These are phyloP conservation scores for Pygoscelis antarcticus DNA, from an alignment of 2,113 vertebrate species.

Conservation along the genomic window DNA sequence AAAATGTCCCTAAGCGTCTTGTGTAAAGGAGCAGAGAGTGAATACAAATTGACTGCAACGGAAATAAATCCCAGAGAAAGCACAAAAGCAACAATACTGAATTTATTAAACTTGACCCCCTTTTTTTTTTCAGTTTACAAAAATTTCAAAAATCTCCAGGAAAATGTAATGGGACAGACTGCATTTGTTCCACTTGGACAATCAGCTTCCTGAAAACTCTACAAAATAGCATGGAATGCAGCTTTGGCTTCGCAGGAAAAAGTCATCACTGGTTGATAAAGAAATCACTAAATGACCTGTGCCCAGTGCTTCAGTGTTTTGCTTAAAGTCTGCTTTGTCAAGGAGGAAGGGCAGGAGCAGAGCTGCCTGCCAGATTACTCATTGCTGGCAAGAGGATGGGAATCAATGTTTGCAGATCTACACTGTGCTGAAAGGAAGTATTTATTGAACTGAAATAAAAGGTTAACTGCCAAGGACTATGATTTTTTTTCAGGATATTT, in stretches of 20 bases:
- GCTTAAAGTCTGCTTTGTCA: neutral
- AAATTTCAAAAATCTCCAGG: neutral
- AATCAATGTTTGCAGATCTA: neutral
- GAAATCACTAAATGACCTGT: neutral
- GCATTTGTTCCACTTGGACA: neutral
- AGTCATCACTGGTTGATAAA: neutral
- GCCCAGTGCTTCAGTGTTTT: neutral
- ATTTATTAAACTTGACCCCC: neutral
- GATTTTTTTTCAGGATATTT: neutral
- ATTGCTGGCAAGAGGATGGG: neutral
- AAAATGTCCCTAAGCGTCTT: neutral
- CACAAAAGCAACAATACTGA: neutral
- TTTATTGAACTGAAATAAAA: neutral
- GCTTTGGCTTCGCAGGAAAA: neutral
- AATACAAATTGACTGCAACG: slow-evolving; percentile 20
- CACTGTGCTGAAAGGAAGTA: neutral
- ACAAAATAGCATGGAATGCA: neutral
- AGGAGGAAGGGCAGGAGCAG: neutral
- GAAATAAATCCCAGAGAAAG: neutral
- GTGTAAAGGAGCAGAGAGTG: neutral
- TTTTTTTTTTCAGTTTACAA: neutral
- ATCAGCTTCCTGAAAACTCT: neutral
- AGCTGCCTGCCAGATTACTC: neutral
- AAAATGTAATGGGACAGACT: neutral
- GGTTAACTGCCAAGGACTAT: neutral